Percentiles rank a stretch among this genome's conserved stretches.
Evolutionary conservation across 1,140 invertebrate species (phyloP).

Genomic region (Parasteatoda tepidariorum): DNA sequence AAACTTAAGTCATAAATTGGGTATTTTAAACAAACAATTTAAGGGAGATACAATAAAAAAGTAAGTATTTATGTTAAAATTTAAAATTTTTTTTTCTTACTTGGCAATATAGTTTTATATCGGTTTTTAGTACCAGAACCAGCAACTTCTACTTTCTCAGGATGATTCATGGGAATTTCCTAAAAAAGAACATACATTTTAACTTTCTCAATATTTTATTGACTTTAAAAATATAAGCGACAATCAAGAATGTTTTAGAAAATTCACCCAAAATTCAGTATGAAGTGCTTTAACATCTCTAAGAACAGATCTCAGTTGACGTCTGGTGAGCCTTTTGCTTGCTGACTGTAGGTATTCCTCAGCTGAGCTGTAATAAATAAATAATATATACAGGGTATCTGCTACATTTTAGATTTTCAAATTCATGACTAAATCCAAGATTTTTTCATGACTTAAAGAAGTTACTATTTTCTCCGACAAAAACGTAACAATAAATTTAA

Average conservation of each 20-base stretch:
- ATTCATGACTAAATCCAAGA: too few species aligned
- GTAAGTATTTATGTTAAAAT: too few species aligned
- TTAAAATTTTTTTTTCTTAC: too few species aligned
- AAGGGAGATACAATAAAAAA: too few species aligned
- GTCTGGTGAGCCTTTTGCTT: constrained; percentile 76
- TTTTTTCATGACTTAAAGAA: too few species aligned
- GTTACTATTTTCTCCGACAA: too few species aligned
- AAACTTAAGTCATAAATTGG: too few species aligned
- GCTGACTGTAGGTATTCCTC: constrained; percentile 77
- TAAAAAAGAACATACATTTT: constrained; percentile 63
- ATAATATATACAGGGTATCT: neutral
- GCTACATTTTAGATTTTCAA: too few species aligned
- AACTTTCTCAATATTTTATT: too few species aligned
- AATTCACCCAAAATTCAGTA: constrained; percentile 84
- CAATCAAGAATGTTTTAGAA: neutral
- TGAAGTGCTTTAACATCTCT: constrained; percentile 76
- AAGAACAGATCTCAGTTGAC: constrained; percentile 76
- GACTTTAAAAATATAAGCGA: neutral
- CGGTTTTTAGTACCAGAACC: constrained; percentile 91
- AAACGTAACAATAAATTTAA: too few species aligned
- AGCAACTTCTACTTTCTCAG: constrained; percentile 86
- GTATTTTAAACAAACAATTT: too few species aligned
- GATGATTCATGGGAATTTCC: constrained; percentile 89
- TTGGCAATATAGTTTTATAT: constrained; percentile 89
- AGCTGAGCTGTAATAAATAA: constrained; percentile 71